phyloP scores from a whole-genome alignment of 2,888 invertebrate species.

The Machimus rusticus region DNA sequence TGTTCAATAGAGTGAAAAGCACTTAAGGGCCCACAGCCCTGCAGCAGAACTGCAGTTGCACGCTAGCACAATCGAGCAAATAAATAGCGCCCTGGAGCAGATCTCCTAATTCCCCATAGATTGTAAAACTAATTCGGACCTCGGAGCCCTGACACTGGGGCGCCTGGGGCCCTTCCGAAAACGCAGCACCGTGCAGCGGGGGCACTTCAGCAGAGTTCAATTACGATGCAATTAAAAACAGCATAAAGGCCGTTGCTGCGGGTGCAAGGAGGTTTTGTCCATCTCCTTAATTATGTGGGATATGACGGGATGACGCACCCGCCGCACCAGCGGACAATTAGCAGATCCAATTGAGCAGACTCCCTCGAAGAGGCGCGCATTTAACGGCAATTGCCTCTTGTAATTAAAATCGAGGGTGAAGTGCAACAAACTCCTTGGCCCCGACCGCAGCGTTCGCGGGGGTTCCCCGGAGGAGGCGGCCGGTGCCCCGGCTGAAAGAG shows the following conservation, averaged over 20 bases:
- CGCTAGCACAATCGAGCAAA: background rate
- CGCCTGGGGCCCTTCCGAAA: background rate
- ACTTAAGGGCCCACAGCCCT: background rate
- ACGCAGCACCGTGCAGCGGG: background rate
- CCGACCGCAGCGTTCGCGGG: background rate
- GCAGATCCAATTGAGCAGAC: background rate
- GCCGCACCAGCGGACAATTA: slow-evolving; percentile 2
- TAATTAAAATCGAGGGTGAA: slow-evolving; percentile 38
- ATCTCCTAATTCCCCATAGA: background rate
- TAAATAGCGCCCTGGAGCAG: background rate
- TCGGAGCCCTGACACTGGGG: background rate
- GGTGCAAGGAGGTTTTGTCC: slow-evolving; percentile 18
- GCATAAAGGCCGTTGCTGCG: background rate
- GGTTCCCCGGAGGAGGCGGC: background rate
- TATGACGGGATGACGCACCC: slow-evolving; percentile 13
- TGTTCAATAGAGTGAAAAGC: background rate
- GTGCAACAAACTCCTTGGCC: slow-evolving; percentile 31
- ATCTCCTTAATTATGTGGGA: slow-evolving; percentile 19
- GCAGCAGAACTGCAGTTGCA: background rate
- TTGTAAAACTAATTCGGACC: background rate
- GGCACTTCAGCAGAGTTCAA: background rate
- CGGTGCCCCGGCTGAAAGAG: background rate
- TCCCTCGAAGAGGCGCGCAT: background rate
- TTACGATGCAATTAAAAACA: slow-evolving; percentile 19
- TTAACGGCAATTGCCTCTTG: slow-evolving; percentile 10